phyloP scores from a whole-genome alignment of 2,113 vertebrate species.

The Peromyscus maniculatus region DNA sequence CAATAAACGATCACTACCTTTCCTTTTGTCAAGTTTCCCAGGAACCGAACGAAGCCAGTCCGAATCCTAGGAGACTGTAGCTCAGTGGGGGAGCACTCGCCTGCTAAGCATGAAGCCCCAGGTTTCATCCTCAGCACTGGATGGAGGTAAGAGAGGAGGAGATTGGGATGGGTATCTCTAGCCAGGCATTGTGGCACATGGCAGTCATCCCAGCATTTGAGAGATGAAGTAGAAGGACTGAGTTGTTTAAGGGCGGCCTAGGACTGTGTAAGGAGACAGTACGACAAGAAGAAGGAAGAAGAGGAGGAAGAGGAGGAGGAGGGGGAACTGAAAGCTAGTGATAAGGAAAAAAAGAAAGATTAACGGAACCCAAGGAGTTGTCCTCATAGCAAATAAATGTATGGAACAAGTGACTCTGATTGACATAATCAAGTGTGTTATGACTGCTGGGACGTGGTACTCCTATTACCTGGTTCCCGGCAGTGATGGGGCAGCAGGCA shows the following conservation, averaged over 20 bases:
- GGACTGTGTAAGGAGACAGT: not conserved
- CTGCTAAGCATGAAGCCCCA: too few relatives aligned
- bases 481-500: not conserved
- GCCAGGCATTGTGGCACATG: not conserved
- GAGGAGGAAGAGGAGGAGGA: not conserved
- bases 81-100: not conserved
- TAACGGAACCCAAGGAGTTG: not conserved
- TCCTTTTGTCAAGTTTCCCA: not conserved
- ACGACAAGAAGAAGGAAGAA: not conserved
- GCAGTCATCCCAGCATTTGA: not conserved
- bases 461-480: rapidly evolving
- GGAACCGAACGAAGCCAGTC: not conserved
- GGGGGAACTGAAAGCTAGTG: not conserved
- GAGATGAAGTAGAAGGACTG: not conserved
- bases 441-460: not conserved
- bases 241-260: not conserved
- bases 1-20: not conserved
- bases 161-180: not conserved
- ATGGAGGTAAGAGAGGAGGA: not conserved
- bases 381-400: not conserved
- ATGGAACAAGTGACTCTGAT: not conserved
- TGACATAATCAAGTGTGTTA: not conserved
- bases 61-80: not conserved
- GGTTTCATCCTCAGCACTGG: not conserved
- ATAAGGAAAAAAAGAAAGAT: too few relatives aligned